phyloP scores from a whole-genome alignment of 37 sponge, comb jelly and placozoan species.

The Diacarnus erythraeanus region DNA sequence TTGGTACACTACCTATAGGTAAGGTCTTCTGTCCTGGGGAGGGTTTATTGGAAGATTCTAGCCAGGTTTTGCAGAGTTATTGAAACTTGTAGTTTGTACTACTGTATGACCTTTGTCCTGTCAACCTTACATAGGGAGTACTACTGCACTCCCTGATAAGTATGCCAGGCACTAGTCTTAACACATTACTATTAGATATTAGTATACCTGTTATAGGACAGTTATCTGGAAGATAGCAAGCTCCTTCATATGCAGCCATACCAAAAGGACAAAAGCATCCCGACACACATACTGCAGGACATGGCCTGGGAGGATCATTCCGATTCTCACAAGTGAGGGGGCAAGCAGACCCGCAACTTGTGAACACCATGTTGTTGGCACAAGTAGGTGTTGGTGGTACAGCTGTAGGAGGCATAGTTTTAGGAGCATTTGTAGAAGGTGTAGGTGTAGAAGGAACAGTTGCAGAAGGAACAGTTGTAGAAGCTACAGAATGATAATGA shows the following conservation, averaged over 20 bases:
- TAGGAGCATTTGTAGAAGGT: no score
- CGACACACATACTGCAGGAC: not conserved
- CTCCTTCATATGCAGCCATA: not conserved
- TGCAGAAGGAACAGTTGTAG: no score
- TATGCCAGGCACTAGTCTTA: not conserved
- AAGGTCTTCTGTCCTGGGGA: no score
- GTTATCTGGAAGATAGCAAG: not conserved
- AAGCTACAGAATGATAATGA: no score
- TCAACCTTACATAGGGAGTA: no score
- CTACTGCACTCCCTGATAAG: not conserved
- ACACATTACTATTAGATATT: not conserved
- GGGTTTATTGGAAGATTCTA: no score
- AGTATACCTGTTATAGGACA: slow-evolving; percentile 3
- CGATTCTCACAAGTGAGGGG: not conserved
- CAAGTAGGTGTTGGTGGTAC: not conserved
- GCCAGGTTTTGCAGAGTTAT: no score
- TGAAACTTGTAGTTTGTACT: no score
- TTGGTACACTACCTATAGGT: no score
- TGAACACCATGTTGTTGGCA: not conserved
- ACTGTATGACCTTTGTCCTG: no score
- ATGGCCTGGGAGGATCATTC: not conserved
- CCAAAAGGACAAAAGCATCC: slow-evolving; percentile 23
- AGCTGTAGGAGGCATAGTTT: no score
- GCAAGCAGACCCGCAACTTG: slow-evolving; percentile 2
- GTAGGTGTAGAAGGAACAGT: no score